Percentiles rank a stretch among this genome's conserved stretches.
phyloP scores from a whole-genome alignment of 2,888 invertebrate species.

The Phaedon cochleariae region DNA sequence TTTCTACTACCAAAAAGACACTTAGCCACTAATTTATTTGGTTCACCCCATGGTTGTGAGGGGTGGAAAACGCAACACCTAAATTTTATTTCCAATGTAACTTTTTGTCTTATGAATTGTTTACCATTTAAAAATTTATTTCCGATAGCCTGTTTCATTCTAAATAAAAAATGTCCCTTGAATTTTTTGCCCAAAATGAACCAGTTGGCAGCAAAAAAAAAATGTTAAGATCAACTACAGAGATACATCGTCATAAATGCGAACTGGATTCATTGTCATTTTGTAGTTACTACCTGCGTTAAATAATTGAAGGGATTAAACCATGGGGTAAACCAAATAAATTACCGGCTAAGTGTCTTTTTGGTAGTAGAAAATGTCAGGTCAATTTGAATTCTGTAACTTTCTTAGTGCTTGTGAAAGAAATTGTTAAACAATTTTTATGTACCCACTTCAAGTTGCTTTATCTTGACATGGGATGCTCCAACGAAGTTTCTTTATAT shows the following conservation, averaged over 20 bases:
- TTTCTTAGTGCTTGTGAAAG: too few species aligned
- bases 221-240: slow-evolving; percentile 21
- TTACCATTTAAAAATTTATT: slow-evolving; percentile 32
- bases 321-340: too few species aligned
- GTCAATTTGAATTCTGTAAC: too few species aligned
- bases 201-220: too few species aligned
- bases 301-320: too few species aligned
- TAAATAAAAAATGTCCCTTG: slow-evolving; percentile 30
- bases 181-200: slow-evolving; percentile 4
- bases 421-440: too few species aligned
- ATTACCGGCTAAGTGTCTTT: too few species aligned
- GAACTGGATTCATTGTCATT: slow-evolving; percentile 13
- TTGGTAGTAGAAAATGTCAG: too few species aligned
- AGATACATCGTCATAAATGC: slow-evolving; percentile 38
- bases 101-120: slow-evolving; percentile 15
- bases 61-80: neutral
- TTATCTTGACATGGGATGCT: too few species aligned
- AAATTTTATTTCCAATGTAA: neutral
- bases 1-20: neutral
- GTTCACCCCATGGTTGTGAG: neutral
- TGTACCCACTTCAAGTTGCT: too few species aligned
- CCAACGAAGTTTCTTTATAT: too few species aligned
- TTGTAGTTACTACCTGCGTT: too few species aligned
- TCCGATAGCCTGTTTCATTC: slow-evolving; percentile 33
- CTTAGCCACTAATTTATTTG: neutral